Evolutionary conservation across 1,140 invertebrate species (phyloP).

Genomic region (Berghia stephanieae): DNA sequence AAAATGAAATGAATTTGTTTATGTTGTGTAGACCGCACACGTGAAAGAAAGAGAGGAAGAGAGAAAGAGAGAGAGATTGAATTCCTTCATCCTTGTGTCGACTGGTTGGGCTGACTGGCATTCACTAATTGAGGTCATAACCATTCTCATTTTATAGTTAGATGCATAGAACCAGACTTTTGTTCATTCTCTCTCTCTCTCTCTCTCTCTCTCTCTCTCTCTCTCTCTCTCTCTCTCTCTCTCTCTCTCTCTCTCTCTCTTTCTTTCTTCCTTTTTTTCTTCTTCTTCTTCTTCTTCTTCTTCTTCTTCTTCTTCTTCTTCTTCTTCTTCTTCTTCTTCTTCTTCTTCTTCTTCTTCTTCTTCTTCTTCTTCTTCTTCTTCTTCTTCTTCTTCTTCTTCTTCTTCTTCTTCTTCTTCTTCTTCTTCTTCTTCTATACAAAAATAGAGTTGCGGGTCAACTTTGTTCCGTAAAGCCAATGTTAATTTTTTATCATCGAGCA

Average conservation of each 20-base stretch:
- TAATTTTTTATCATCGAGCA: too few species aligned
- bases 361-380: background rate
- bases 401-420: slow-evolving; percentile 21
- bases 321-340: background rate
- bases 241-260: background rate
- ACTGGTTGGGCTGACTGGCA: too few species aligned
- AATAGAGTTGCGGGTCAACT: too few species aligned
- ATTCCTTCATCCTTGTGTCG: too few species aligned
- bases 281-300: background rate
- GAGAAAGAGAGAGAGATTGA: too few species aligned
- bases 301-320: background rate
- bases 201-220: slow-evolving; percentile 6
- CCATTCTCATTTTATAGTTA: too few species aligned
- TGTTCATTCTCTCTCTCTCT: slow-evolving; percentile 9
- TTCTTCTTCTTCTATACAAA: slow-evolving; percentile 17
- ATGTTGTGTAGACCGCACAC: too few species aligned
- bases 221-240: slow-evolving; percentile 13
- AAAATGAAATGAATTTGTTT: too few species aligned
- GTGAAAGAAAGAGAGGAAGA: too few species aligned
- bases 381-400: background rate
- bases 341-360: background rate
- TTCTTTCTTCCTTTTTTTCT: background rate
- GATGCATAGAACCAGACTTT: too few species aligned
- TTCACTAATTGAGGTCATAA: too few species aligned
- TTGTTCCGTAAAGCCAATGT: too few species aligned